Base-by-base conservation (phyloP, 1,140 invertebrate species). In the Brachionus rotundiformis region DNA sequence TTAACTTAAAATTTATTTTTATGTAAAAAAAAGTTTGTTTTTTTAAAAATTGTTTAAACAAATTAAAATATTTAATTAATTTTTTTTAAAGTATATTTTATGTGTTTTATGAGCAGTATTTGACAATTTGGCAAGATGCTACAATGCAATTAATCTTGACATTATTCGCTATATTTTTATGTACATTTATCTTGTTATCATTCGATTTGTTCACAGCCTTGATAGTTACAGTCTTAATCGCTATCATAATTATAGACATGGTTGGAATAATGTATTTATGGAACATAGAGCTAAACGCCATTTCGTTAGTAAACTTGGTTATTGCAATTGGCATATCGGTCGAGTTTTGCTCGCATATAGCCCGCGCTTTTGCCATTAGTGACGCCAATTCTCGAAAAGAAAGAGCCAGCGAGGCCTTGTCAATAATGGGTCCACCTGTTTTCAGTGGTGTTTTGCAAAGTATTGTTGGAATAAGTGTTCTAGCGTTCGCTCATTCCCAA, bases 311-410 rank as follows among this genome's bases (percentile, higher is more conserved):
- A 2, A 98, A 98, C 89, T 90, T 98, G 73, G 93, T 99, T 65
- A 98, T 99, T 95, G 91, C 93, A 83, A 92, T 95, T 77, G 95
- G 95, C 85, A 96, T 98, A 82, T 92, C 93, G 1, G 95, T 98
- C 0, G 95, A 98, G 87, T 98, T 97, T 87, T 95, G 94, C 85
- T 94, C 94, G 63, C 95, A 98, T 84, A 93, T 95, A 41, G 91
- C 93, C 0, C 91, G 94, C 83, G 91, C 93, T 0, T 96, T 93
- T 87, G 90, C 92, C 16, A 89, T 91, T 13, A 93, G 91, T 41
- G 85, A 86, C 10, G 85, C 92, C 85, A 88, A 85, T n/a, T 91
- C 90, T 0, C 87, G 90, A 27, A 84, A 92, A 7, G 90, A 91
- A 71, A 90, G 92, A 84, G 92, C 93, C 0, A 88, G 89, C 7